Evolutionary conservation across 2,888 invertebrate genomes (phyloP).

Genomic region (Amitus sp.): DNA sequence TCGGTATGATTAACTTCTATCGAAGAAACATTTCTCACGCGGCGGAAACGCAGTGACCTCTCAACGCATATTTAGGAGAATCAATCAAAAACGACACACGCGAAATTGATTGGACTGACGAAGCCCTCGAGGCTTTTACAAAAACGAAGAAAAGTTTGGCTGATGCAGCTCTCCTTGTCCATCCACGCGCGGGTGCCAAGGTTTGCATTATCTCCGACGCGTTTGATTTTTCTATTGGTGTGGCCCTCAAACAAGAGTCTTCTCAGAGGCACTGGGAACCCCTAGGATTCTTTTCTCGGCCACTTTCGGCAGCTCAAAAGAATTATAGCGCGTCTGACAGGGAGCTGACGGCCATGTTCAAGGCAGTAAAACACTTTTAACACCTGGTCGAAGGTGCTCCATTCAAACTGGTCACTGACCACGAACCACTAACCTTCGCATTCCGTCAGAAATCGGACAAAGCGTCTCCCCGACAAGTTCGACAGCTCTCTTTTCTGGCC

Average conservation of each 20-base stretch:
- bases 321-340: conserved; percentile 20
- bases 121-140: conserved; percentile 19
- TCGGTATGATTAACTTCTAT: conserved; percentile 31
- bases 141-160: conserved; percentile 15
- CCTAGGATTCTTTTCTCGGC: conserved; percentile 16
- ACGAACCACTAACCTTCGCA: conserved; percentile 21
- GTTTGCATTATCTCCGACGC: conserved; percentile 16
- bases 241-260: conserved; percentile 30
- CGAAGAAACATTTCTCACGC: conserved; percentile 18
- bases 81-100: conserved; percentile 29
- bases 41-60: conserved; percentile 16
- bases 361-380: conserved; percentile 16
- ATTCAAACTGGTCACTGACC: conserved; percentile 18
- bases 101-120: conserved; percentile 14
- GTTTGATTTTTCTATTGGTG: conserved; percentile 16
- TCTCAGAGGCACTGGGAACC: conserved; percentile 8
- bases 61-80: conserved; percentile 17
- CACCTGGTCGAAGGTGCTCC: conserved; percentile 20
- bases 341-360: conserved; percentile 15
- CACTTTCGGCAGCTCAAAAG: neutral
- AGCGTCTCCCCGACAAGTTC: conserved; percentile 24
- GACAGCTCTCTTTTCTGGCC: conserved; percentile 23
- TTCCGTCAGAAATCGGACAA: conserved; percentile 13
- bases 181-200: conserved; percentile 10
- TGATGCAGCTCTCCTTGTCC: too few relatives aligned